phyloP scores from a whole-genome alignment of 1,140 invertebrate species.

The Ooceraea biroi region DNA sequence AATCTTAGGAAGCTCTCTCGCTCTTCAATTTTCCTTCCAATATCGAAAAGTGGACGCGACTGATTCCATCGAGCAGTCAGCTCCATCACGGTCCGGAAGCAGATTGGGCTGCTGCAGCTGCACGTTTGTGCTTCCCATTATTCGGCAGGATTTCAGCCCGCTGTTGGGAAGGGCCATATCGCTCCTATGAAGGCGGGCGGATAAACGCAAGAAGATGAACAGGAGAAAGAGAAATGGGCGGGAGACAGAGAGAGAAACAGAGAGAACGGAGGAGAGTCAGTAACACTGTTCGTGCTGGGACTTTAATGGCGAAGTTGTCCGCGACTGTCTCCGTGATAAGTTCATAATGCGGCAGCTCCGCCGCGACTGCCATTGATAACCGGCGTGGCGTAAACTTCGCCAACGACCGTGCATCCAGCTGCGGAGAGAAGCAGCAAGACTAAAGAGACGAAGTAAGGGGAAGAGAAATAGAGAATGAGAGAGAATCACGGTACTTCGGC shows the following conservation, averaged over 20 bases:
- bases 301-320: slow-evolving; percentile 67
- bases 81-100: slow-evolving; percentile 17
- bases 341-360: slow-evolving; percentile 65
- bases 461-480: neutral
- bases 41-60: slow-evolving; percentile 14
- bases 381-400: slow-evolving; percentile 64
- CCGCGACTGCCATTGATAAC: slow-evolving; percentile 66
- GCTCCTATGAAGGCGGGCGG: slow-evolving; percentile 8
- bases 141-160: slow-evolving; percentile 25
- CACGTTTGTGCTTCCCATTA: slow-evolving; percentile 40
- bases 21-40: neutral
- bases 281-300: slow-evolving; percentile 50
- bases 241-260: neutral
- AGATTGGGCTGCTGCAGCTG: slow-evolving; percentile 42
- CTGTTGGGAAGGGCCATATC: slow-evolving; percentile 19
- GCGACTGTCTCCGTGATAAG: slow-evolving; percentile 67
- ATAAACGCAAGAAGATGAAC: slow-evolving; percentile 21
- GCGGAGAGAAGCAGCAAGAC: slow-evolving; percentile 28
- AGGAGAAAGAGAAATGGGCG: neutral
- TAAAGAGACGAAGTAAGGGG: neutral
- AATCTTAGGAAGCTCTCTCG: no score
- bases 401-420: slow-evolving; percentile 60
- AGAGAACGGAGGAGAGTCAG: slow-evolving; percentile 16
- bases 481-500: slow-evolving; percentile 36
- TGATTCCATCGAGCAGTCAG: slow-evolving; percentile 16